phyloP scores from a whole-genome alignment of 64 coral and sea anemone genomes.

The Montipora cactus region DNA sequence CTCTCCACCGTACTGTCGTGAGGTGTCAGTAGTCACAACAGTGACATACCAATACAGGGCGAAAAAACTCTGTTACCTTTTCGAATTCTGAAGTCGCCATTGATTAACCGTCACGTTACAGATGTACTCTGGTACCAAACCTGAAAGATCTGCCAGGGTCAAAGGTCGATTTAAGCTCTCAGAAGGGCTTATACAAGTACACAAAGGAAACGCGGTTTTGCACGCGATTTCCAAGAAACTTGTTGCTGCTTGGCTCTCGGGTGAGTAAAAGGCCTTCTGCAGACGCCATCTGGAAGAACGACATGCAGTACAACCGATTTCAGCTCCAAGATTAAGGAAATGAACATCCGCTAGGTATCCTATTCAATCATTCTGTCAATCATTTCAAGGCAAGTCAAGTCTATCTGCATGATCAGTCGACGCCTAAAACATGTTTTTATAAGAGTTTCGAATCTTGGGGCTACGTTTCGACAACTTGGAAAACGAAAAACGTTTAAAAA shows the following conservation, averaged over 20 bases:
- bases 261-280: conserved; percentile 78
- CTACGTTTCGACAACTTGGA: too few relatives aligned
- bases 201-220: conserved; percentile 42
- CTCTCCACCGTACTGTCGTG: too few relatives aligned
- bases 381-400: too few relatives aligned
- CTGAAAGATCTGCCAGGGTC: conserved; percentile 9
- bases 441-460: too few relatives aligned
- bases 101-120: conserved; percentile 7
- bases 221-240: conserved; percentile 45
- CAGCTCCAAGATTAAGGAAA: too few relatives aligned
- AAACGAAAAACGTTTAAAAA: too few relatives aligned
- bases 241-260: conserved; percentile 49
- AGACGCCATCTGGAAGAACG: conserved; percentile 61
- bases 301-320: too few relatives aligned
- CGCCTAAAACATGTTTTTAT: too few relatives aligned
- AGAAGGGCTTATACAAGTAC: too few relatives aligned
- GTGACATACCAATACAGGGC: not conserved
- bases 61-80: not conserved
- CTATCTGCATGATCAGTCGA: too few relatives aligned
- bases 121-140: not conserved
- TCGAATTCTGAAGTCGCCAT: conserved; percentile 1
- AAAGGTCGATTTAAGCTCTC: conserved; percentile 19
- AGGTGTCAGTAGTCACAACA: not conserved
- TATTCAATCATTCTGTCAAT: too few relatives aligned
- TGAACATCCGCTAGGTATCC: too few relatives aligned